Evolutionary conservation across 2,888 invertebrate species (phyloP).

Genomic region (Strigamia maritima): DNA sequence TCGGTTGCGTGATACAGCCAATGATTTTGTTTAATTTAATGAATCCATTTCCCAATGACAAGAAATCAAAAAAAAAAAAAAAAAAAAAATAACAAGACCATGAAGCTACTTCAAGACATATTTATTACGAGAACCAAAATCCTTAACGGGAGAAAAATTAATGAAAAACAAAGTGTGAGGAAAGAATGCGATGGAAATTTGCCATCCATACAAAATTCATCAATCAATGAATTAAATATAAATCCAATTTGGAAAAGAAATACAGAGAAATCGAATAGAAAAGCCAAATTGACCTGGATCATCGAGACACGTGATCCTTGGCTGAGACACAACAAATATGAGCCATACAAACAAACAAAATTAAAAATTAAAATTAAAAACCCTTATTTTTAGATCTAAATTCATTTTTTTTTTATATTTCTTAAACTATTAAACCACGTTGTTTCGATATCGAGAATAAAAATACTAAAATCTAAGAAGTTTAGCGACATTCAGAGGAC

Average conservation of each 20-base stretch:
- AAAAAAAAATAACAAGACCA: neutral
- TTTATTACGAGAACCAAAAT: neutral
- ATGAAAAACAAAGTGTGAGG: neutral
- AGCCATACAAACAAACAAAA: neutral
- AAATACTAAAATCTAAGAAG: neutral
- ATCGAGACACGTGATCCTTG: neutral
- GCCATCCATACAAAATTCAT: neutral
- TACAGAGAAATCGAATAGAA: neutral
- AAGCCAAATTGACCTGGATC: neutral
- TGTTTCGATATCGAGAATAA: neutral
- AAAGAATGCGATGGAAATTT: conserved; percentile 8
- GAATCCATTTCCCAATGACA: neutral
- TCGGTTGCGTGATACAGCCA: too few relatives aligned
- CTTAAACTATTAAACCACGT: neutral
- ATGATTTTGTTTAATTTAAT: too few relatives aligned
- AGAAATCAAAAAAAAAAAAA: neutral
- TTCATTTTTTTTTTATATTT: neutral
- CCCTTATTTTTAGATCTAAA: neutral
- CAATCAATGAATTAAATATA: neutral
- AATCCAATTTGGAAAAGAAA: neutral
- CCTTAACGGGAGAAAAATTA: neutral
- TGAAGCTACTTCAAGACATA: conserved; percentile 13
- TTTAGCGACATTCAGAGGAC: neutral
- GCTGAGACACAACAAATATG: neutral
- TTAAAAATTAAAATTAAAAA: neutral